Conservation (phyloP, 1,140 invertebrate species). For the Prorops nasuta region DNA sequence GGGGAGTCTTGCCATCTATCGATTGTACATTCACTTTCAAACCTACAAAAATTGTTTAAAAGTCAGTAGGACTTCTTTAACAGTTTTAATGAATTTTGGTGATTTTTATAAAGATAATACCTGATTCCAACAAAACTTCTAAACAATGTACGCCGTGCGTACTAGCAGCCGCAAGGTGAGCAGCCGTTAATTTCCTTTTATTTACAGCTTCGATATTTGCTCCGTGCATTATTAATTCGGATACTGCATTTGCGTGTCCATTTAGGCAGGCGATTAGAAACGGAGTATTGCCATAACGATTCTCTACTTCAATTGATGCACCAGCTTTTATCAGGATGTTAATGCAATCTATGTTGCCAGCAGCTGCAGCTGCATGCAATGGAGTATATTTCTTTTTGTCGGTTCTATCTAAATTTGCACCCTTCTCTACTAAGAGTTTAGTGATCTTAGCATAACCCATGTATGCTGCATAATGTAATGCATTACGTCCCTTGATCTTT, state of each 20-base stretch:
- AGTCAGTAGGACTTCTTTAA: no score
- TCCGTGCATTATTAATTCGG: conserved; percentile 54
- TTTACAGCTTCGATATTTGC: conserved; percentile 49
- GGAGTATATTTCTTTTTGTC: conserved; percentile 61
- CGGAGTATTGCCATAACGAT: conserved; percentile 63
- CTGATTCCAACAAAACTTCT: conserved; percentile 57
- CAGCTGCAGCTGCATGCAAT: conserved; percentile 66
- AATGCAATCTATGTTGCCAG: conserved; percentile 58
- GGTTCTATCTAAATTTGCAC: conserved; percentile 60
- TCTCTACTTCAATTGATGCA: conserved; percentile 61
- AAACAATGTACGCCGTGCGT: conserved; percentile 65
- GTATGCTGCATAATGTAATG: conserved; percentile 62
- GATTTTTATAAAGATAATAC: no score
- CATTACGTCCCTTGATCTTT: conserved; percentile 62
- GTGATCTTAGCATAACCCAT: conserved; percentile 61
- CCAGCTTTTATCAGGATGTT: conserved; percentile 58
- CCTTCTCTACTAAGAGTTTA: conserved; percentile 53
- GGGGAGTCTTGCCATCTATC: conserved; percentile 63
- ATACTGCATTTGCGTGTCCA: conserved; percentile 58
- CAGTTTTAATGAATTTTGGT: no score
- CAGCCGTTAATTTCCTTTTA: conserved; percentile 59
- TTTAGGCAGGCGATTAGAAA: conserved; percentile 67
- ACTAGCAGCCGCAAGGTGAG: conserved; percentile 67
- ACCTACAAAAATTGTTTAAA: no score
- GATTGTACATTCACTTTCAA: conserved; percentile 62